Evolutionary conservation across 2,888 invertebrate species (phyloP), one percentile per base, ranked within the genome.

Genomic region (Heteromyza rotundicornis): DNA sequence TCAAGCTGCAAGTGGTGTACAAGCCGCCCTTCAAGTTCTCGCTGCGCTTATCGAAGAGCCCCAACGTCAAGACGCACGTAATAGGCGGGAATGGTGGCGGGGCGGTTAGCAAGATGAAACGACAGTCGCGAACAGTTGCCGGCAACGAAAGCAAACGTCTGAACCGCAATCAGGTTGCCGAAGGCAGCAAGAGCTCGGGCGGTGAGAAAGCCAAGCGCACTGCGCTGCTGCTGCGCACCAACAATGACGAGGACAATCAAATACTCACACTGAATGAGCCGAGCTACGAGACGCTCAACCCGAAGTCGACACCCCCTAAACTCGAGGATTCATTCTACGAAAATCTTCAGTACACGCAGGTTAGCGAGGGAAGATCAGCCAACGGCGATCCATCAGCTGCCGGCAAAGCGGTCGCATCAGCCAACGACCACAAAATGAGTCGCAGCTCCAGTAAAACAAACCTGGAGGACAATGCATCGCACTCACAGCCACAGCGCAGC

Each of bases 1-100:
- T 93, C 12, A 88, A 92, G 68, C 84, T 94, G 20, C 94, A 94
- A 82, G 93, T 94, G 35, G 91, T 94, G 23, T 94, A 92, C 80
- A 93, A 93, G 79, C 93, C 94, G 56, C 94, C 94, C 12, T 94
- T 94, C 83, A 91, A 92, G 75, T 93, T 94, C 82, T 92, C 92
- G 80, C 87, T 94, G 59, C 91, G 92, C 78, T 86, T 94, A 12
- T 83, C 83, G 0, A 83, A 82, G 68, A 84, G 82, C 64, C 77
- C 81, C 10, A 77, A 81, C 27, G 80, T 84, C 0, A 84, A 83
- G 62, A 83, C 83, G 12, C 83, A 82, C 65, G 82, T 84, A 7
- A 77, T 83, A 59, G 73, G 68, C 17, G 76, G 74, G 16, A 72
- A 70, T 19, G 68, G 61, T 57, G 74, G 68, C 55, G 76, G 62